These are phyloP conservation scores for Pandemis heparana DNA, from an alignment of 2,888 invertebrate species.

Conservation along the genomic window DNA sequence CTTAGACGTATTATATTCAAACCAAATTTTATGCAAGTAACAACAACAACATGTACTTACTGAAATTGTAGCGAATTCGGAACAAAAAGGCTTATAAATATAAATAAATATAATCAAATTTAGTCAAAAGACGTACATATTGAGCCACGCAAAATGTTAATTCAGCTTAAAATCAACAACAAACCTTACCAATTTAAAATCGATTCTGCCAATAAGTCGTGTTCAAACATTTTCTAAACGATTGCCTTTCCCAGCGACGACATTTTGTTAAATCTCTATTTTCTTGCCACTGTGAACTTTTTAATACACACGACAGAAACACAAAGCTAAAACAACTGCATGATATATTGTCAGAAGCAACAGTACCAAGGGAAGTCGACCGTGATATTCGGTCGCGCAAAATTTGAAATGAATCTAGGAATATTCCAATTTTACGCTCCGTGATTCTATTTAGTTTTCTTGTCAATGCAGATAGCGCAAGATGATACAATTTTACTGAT, in stretches of 20 bases:
- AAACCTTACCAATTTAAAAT: neutral
- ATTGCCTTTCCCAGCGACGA: conserved; percentile 14
- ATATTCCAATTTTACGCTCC: conserved; percentile 64
- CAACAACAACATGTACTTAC: no score
- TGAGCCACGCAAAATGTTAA: no score
- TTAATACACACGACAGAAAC: conserved; percentile 58
- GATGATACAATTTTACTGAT: neutral
- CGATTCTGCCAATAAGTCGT: neutral
- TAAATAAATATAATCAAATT: no score
- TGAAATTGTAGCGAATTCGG: no score
- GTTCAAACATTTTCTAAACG: conserved; percentile 9
- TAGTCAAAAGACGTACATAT: no score
- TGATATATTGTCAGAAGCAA: conserved; percentile 68
- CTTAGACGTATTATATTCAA: no score
- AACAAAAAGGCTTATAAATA: no score
- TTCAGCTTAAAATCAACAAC: no score
- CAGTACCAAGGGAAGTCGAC: conserved; percentile 63
- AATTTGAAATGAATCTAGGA: conserved; percentile 60
- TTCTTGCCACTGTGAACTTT: conserved; percentile 37
- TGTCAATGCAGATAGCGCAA: conserved; percentile 44
- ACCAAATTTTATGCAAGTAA: no score
- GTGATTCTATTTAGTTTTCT: conserved; percentile 58
- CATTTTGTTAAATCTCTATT: conserved; percentile 20
- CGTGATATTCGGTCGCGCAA: conserved; percentile 64
- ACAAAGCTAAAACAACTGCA: conserved; percentile 73